These are phyloP conservation scores for Peromyscus aztecus DNA, from an alignment of 2,797 vertebrate species.

Conservation along the genomic window DNA sequence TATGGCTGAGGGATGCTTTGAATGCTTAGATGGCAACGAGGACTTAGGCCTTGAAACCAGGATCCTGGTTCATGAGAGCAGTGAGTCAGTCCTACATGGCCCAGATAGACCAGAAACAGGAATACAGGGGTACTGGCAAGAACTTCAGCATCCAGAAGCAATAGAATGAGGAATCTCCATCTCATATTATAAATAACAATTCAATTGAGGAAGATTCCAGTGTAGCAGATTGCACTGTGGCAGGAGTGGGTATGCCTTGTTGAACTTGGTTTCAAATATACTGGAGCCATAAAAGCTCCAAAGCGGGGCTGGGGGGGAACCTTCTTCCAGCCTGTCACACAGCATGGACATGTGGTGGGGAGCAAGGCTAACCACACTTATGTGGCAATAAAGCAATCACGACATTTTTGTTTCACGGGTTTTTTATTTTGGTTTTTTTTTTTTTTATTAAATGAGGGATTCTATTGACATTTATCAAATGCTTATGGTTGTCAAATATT, in stretches of 20 bases:
- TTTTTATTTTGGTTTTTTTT: not conserved
- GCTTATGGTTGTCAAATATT: not conserved
- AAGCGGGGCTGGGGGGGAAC: conserved; percentile 94
- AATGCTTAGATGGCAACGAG: conserved; percentile 86
- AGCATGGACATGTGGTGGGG: conserved; percentile 91
- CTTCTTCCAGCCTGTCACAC: conserved; percentile 94
- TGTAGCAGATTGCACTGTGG: conserved; percentile 86
- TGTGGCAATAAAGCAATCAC: not conserved
- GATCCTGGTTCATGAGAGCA: conserved; percentile 85
- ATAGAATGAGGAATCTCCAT: conserved; percentile 63
- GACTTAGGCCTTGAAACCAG: conserved; percentile 80
- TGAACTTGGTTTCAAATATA: conserved; percentile 95
- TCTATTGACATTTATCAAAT: not conserved
- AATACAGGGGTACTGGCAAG: conserved; percentile 92
- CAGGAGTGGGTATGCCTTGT: conserved; percentile 92
- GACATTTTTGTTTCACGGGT: not conserved
- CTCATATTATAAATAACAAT: conserved; percentile 43
- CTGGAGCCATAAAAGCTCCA: conserved; percentile 94
- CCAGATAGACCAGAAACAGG: conserved; percentile 95
- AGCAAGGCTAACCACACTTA: no score
- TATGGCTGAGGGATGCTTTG: conserved; percentile 91
- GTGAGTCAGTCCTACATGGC: conserved; percentile 93
- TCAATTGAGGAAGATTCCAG: conserved; percentile 72
- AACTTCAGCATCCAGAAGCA: conserved; percentile 90
- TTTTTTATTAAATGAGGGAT: not conserved